Evolutionary conservation across 64 coral and sea anemone genomes (phyloP).

Genomic region (Dendrophyllia cribrosa): DNA sequence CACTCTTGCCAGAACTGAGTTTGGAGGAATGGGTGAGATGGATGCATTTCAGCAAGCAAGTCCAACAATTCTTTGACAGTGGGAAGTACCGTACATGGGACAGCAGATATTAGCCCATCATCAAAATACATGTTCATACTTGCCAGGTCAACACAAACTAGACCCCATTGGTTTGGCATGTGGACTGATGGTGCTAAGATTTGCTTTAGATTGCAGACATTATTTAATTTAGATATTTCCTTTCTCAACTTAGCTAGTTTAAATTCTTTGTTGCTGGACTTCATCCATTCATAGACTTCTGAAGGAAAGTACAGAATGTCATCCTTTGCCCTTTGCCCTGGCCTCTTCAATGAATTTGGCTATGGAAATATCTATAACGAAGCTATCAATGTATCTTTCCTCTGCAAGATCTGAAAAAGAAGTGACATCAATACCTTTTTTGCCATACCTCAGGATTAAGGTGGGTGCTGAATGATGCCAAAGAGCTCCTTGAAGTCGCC

Average conservation of each 20-base stretch:
- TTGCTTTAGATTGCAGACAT: slow-evolving; percentile 22
- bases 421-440: background rate
- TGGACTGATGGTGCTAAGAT: slow-evolving; percentile 63
- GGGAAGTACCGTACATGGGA: background rate
- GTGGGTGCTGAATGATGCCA: background rate
- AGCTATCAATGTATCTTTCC: slow-evolving; percentile 4
- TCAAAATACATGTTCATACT: slow-evolving; percentile 60
- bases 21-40: background rate
- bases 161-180: slow-evolving; percentile 63
- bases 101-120: slow-evolving; percentile 41
- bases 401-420: slow-evolving; percentile 8
- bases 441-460: slow-evolving; percentile 11
- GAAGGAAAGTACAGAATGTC: slow-evolving; percentile 44
- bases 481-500: background rate
- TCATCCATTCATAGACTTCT: slow-evolving; percentile 65
- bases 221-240: slow-evolving; percentile 6
- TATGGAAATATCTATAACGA: background rate
- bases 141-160: slow-evolving; percentile 33
- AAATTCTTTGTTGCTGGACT: slow-evolving; percentile 18
- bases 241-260: slow-evolving; percentile 9
- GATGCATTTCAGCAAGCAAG: slow-evolving; percentile 28
- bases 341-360: background rate
- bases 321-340: slow-evolving; percentile 7
- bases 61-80: slow-evolving; percentile 55
- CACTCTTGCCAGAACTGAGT: slow-evolving; percentile 27